These are phyloP conservation scores for Gymnoscelis rufifasciata DNA, from an alignment of 2,888 invertebrate genomes.

Conservation along the genomic window DNA sequence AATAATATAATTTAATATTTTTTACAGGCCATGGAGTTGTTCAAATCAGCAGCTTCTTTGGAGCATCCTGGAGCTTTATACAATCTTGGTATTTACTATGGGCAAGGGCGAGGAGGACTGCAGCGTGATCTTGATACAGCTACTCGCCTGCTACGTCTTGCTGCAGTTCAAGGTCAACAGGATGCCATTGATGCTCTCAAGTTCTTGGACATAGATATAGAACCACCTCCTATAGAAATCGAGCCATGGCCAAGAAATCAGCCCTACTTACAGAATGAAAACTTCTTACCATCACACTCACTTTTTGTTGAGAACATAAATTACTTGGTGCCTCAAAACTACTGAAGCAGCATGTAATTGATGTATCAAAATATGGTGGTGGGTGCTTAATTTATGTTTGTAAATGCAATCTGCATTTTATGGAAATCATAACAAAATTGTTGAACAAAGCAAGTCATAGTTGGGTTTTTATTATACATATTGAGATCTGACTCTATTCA, in stretches of 20 bases:
- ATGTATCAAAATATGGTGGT: conserved; percentile 15
- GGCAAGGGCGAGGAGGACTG: conserved; percentile 82
- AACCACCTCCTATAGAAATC: conserved; percentile 33
- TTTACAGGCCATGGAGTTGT: conserved; percentile 82
- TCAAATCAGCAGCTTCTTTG: conserved; percentile 80
- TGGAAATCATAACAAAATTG: conserved; percentile 3
- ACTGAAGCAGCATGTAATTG: conserved; percentile 45
- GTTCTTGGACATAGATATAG: conserved; percentile 44
- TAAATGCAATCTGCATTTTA: conserved; percentile 8
- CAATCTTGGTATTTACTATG: conserved; percentile 83
- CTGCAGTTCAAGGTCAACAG: conserved; percentile 80
- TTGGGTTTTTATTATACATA: background rate
- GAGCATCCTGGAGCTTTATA: conserved; percentile 84
- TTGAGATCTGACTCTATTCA: too few relatives aligned
- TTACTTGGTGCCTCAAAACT: conserved; percentile 37
- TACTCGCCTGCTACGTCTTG: conserved; percentile 68
- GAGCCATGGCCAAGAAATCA: conserved; percentile 41
- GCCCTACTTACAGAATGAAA: conserved; percentile 38
- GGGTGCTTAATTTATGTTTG: conserved; percentile 14
- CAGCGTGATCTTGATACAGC: conserved; percentile 70
- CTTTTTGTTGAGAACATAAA: conserved; percentile 60
- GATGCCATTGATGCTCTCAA: conserved; percentile 78
- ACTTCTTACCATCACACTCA: conserved; percentile 51
- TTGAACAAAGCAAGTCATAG: background rate
- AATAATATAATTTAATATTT: background rate